Base-by-base conservation (phyloP, 2,888 invertebrate species). In the Lochmaea crataegi region DNA sequence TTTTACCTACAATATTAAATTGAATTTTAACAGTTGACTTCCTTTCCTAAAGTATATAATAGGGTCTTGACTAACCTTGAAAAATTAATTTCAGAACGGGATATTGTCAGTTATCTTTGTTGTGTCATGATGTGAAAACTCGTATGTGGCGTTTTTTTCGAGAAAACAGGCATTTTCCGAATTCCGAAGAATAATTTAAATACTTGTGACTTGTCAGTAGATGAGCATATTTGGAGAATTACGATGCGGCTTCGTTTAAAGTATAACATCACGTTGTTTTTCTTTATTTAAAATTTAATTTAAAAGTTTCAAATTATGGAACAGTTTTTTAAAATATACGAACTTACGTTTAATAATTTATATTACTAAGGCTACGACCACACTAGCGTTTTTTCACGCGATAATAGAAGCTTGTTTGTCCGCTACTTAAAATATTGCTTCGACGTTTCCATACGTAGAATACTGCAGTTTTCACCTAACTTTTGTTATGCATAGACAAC, bases 1-100 rank as follows among this genome's bases (percentile, higher is more conserved):
- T 72, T 71, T 74, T 73, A 72, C 75, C 73, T 77, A 68, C 66
- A 76, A 76, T 76, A 73, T 76, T 72, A 73, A 75, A 76, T 74
- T 76, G 70, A 77, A 72, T 74, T 76, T 75, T 75, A 75, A 73
- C 76, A 72, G 74, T 66, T 66, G 75, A 72, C 68, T 77, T 72
- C 71, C 61, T 69, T 58, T 42, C 53, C 41, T 66, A 67, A 63
- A 64, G 64, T 71, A 63, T 56, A 42, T 41, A 53, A 38, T 26
- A 26, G 45, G 70, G 63, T 48, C 61, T 70, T 32, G 56, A 61
- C 65, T 70, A 70, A 64, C 70, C 70, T 63, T 70, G 64, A 73
- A 70, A 73, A 73, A 73, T 70, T 73, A 67, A 73, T 71, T 71
- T 63, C 70, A 38, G 32, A 61, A 73, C 63, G 66, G 72, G 60